Evolutionary conservation across 2,888 invertebrate genomes (phyloP), one percentile per base, ranked within the genome.

Genomic region (Elysia crispata): DNA sequence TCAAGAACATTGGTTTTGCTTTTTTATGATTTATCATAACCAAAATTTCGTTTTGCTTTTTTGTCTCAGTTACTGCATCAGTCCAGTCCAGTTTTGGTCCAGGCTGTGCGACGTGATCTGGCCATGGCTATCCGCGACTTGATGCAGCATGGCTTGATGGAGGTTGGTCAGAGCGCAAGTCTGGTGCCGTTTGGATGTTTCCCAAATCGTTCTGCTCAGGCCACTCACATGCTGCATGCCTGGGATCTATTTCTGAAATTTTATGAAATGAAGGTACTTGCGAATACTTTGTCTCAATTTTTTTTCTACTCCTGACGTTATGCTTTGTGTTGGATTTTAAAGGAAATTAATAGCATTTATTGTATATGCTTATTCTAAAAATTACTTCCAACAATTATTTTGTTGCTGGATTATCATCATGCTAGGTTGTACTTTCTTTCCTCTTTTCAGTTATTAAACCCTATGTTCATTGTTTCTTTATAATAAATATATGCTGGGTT

Each of bases 241-340:
- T 99, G 99, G 99, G 97, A 99, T 91, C 94, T 99, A 28, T 95
- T 99, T 84, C 92, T 98, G 49, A 96, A 96, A 88, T 99, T 97
- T 92, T 99, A 99, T 92, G 96, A 97, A 84, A 93, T 97, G 83
- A 99, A 98, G 93, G 93, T 92, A 83, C 74, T 79, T 30, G 1
- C 11, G n/a, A n/a, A n/a, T n/a, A n/a, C n/a, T n/a, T n/a, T n/a
- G n/a, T n/a, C n/a, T n/a, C n/a, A n/a, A n/a, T n/a, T n/a, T n/a
- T n/a, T n/a, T n/a, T n/a, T n/a, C n/a, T n/a, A n/a, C n/a, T n/a
- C n/a, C n/a, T n/a, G n/a, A n/a, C n/a, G n/a, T n/a, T n/a, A n/a
- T n/a, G n/a, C n/a, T n/a, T n/a, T n/a, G n/a, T n/a, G n/a, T n/a
- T n/a, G n/a, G n/a, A n/a, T n/a, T n/a, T n/a, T n/a, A n/a, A n/a